Evolutionary conservation across 2,888 invertebrate genomes (phyloP).

Genomic region (Dolichomitus sp.): DNA sequence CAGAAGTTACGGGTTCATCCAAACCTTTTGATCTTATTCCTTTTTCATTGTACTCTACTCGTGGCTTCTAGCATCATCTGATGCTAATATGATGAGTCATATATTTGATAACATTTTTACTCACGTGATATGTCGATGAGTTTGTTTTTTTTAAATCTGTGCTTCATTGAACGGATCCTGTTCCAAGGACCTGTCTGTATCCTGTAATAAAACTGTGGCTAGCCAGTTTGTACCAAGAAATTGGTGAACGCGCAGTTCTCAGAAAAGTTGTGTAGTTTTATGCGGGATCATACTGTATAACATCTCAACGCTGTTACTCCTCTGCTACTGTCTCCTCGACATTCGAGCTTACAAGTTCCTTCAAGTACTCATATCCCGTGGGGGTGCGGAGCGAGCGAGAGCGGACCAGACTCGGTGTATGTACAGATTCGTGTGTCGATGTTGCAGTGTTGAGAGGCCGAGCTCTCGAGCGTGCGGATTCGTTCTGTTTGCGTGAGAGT

Average conservation of each 20-base stretch:
- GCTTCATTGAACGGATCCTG: neutral
- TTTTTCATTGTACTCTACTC: neutral
- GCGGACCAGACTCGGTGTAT: neutral
- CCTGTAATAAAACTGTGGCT: neutral
- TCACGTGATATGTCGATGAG: neutral
- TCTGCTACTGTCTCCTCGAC: slow-evolving; percentile 13
- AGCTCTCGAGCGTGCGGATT: slow-evolving; percentile 34
- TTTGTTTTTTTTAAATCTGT: neutral
- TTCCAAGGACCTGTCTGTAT: neutral
- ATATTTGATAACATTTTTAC: neutral
- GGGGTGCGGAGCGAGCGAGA: slow-evolving; percentile 2
- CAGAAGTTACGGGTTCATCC: neutral
- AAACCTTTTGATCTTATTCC: neutral
- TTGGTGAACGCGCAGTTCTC: neutral
- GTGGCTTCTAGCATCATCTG: neutral
- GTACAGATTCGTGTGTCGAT: slow-evolving; percentile 14
- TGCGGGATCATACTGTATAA: neutral
- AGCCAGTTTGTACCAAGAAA: neutral
- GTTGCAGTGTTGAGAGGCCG: slow-evolving; percentile 28
- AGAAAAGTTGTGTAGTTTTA: neutral
- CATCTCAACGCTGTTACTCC: slow-evolving; percentile 20
- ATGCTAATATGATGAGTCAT: neutral
- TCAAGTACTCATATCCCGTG: slow-evolving; percentile 21
- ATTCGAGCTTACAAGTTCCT: slow-evolving; percentile 29
- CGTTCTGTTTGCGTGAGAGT: slow-evolving; percentile 56